Percentiles rank a stretch among this genome's conserved stretches.
phyloP scores from a whole-genome alignment of 2,113 vertebrate species.

The Alexandromys fortis region DNA sequence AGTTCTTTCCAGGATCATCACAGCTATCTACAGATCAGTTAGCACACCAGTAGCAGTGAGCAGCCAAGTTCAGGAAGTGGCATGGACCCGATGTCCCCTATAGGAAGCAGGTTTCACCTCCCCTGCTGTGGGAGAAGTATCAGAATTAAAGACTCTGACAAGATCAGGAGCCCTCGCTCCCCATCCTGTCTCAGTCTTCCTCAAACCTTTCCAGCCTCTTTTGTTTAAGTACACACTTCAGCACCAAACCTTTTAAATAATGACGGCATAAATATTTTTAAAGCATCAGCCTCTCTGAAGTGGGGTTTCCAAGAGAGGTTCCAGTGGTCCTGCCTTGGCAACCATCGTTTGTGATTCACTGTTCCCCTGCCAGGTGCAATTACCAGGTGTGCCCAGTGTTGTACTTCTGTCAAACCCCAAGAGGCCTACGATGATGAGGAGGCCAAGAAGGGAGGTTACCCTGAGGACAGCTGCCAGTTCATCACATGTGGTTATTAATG shows the following conservation, averaged over 20 bases:
- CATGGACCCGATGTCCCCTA: neutral
- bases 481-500: neutral
- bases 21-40: accelerated
- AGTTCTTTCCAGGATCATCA: neutral
- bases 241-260: neutral
- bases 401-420: neutral
- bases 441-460: neutral
- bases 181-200: neutral
- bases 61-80: neutral
- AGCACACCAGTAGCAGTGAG: neutral
- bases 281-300: neutral
- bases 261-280: neutral
- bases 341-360: neutral
- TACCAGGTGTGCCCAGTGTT: neutral
- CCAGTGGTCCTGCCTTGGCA: neutral
- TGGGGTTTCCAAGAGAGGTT: neutral
- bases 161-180: neutral
- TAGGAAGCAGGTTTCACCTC: neutral
- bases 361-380: neutral
- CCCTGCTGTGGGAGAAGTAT: neutral
- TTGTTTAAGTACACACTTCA: slow-evolving; percentile 2
- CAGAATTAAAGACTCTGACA: neutral
- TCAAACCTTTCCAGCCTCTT: neutral
- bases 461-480: neutral
- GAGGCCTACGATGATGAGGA: neutral